A percentile compares a stretch with the other conserved stretches of the same genome.
Evolutionary conservation across 2,888 invertebrate genomes (phyloP).

Genomic region (Limenitis camilla): DNA sequence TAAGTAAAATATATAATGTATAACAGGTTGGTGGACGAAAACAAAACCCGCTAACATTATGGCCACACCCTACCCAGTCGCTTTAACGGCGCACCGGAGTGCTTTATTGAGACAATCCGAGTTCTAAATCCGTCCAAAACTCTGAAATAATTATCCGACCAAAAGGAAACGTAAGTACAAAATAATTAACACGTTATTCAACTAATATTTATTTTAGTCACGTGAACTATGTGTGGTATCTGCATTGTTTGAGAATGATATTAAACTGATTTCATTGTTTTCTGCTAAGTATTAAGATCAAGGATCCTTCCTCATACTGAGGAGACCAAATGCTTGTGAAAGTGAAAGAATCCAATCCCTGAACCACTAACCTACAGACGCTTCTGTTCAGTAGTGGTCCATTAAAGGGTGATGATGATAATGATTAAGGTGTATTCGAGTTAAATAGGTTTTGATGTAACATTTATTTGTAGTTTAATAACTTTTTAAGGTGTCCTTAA

Average conservation of each 20-base stretch:
- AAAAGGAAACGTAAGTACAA: constrained; percentile 1
- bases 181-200: constrained; percentile 12
- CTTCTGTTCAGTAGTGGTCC: too few relatives aligned
- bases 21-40: too few relatives aligned
- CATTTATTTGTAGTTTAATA: too few relatives aligned
- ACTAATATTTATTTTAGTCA: constrained; percentile 4
- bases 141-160: constrained; percentile 13
- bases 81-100: constrained; percentile 22
- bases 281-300: neutral
- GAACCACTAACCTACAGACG: too few relatives aligned
- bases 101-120: constrained; percentile 25
- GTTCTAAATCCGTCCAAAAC: constrained; percentile 20
- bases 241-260: neutral
- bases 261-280: neutral
- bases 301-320: too few relatives aligned
- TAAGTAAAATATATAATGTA: too few relatives aligned
- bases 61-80: constrained; percentile 11
- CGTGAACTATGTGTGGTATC: neutral
- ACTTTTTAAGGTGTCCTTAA: too few relatives aligned
- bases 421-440: too few relatives aligned
- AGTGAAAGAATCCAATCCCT: too few relatives aligned
- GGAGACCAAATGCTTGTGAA: too few relatives aligned
- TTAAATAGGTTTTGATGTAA: too few relatives aligned
- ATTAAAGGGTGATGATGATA: too few relatives aligned
- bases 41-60: constrained; percentile 7